Base-by-base conservation (phyloP, 2,797 vertebrate genomes). In the Smutsia temminckii region DNA sequence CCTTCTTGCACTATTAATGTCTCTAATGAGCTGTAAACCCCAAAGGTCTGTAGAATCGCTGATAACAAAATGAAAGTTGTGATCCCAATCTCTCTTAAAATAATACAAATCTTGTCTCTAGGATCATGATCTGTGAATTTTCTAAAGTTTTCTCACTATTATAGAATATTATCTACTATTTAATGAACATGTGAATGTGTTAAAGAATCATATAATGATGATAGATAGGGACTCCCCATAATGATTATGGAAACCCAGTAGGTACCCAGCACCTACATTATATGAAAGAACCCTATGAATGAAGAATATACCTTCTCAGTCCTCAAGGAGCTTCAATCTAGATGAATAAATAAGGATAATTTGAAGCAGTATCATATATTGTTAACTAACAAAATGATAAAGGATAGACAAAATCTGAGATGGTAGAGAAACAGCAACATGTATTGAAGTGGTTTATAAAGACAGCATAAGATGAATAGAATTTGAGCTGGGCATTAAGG, bases 1-100 rank as follows among this genome's bases (percentile, higher is more conserved):
- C 53, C 95, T 69, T 92, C 21, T 42, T 53, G 61, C 71, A 68
- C 32, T 80, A 23, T 72, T 59, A 68, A 63, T 64, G 59, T 40
- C 49, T 59, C 71, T 66, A 63, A 94, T 57, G 72, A 93, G 46
- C 88, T 93, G 8, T 74, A 74, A 89, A 80, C 27, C 51, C 57
- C 40, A 49, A 27, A 21, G 66, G 66, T 89, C 75, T 66, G 23
- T 57, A n/a, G 49, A 84, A 71, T 42, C 68, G 23, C 32, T 53
- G 72, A 61, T 72, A 95, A 92, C 69, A 94, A 90, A 86, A 92
- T 34, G 14, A 37, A 86, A 93, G 78, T 77, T 32, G 27, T 71
- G 18, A 68, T 68, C 27, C 32, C 37, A 59, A n/a, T 75, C 66
- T 87, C 84, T 91, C 93, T 84, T 89, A 88, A 94, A 87, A 81